A percentile compares a stretch with the other conserved stretches of the same genome.
These are phyloP conservation scores for Tangara arthus DNA, from an alignment of 2,797 vertebrate genomes.

Conservation along the genomic window DNA sequence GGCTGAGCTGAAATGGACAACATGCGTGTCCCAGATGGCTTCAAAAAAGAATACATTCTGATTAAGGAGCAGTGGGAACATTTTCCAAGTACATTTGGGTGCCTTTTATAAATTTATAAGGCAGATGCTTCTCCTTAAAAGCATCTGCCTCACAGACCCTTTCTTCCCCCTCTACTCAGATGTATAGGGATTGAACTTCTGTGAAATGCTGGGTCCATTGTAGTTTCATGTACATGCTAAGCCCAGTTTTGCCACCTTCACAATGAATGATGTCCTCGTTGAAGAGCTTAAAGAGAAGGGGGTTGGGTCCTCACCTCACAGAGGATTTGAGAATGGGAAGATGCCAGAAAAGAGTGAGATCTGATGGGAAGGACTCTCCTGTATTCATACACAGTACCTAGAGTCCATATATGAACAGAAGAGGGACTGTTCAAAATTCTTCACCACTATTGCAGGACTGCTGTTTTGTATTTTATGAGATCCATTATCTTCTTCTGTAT, in stretches of 20 bases:
- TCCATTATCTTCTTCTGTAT: neutral
- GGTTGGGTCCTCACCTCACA: neutral
- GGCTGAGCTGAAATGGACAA: conserved; percentile 46
- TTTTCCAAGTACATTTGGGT: conserved; percentile 68
- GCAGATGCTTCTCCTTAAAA: conserved; percentile 57
- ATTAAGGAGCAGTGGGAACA: conserved; percentile 66
- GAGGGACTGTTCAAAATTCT: neutral
- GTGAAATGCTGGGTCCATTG: neutral
- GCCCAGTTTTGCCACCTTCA: neutral
- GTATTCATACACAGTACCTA: neutral
- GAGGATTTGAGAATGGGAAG: neutral
- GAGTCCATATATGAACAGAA: neutral
- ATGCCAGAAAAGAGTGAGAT: neutral
- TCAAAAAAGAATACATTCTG: conserved; percentile 59
- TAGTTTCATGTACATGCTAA: neutral
- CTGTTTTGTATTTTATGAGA: neutral
- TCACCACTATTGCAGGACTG: neutral
- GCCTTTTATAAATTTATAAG: conserved; percentile 63
- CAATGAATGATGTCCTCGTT: neutral
- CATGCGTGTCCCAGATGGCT: conserved; percentile 64
- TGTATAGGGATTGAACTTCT: neutral
- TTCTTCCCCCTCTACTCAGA: neutral
- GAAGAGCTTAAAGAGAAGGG: neutral
- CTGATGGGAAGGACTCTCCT: neutral
- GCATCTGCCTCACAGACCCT: conserved; percentile 52